Conservation (phyloP, 2,888 invertebrate genomes). For the Mactromeris polynyma region DNA sequence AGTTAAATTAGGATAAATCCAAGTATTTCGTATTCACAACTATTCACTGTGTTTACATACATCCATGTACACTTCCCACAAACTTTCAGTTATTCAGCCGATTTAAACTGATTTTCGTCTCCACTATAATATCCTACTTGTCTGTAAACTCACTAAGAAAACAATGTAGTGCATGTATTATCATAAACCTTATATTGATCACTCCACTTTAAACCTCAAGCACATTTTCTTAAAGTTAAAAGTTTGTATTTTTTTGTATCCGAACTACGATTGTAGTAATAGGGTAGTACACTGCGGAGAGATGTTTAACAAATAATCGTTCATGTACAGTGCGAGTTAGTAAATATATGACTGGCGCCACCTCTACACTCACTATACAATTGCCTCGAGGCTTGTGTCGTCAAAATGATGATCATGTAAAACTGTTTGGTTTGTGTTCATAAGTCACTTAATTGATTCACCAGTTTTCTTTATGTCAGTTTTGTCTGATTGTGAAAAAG, state of each 20-base stretch:
- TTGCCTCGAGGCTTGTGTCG: conserved; percentile 26
- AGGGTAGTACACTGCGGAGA: conserved; percentile 26
- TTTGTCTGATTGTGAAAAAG: conserved; percentile 3
- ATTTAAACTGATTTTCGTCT: background rate
- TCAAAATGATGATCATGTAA: conserved; percentile 35
- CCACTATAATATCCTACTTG: background rate
- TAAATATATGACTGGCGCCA: conserved; percentile 42
- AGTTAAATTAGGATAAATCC: background rate
- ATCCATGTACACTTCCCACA: background rate
- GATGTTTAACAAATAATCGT: conserved; percentile 30
- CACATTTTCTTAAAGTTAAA: conserved; percentile 10
- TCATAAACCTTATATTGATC: background rate
- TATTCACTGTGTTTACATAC: background rate
- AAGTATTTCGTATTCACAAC: background rate
- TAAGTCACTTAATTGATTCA: conserved; percentile 41
- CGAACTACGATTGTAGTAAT: conserved; percentile 6
- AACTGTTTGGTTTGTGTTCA: conserved; percentile 19
- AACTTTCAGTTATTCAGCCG: background rate
- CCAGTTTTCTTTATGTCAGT: conserved; percentile 24
- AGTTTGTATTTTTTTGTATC: conserved; percentile 16
- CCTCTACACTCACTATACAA: conserved; percentile 28
- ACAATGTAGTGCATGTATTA: background rate
- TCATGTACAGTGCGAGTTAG: conserved; percentile 27
- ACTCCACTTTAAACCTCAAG: background rate
- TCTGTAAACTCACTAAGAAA: background rate